phyloP scores from a whole-genome alignment of 2,113 vertebrate species.

The Pteruthius melanotis region DNA sequence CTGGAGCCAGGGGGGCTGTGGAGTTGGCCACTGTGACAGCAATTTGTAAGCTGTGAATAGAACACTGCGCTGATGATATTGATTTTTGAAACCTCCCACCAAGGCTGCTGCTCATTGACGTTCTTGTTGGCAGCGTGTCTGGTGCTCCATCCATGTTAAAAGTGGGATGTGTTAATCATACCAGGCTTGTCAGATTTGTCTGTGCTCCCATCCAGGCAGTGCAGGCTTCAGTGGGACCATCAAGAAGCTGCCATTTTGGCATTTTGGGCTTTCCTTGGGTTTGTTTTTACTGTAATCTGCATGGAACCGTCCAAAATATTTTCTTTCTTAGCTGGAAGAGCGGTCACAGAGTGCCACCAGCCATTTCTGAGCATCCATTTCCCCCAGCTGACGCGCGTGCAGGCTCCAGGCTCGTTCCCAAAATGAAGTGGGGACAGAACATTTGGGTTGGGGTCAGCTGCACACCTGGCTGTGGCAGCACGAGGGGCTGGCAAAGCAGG shows the following conservation, averaged over 20 bases:
- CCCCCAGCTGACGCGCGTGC: neutral
- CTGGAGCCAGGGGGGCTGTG: neutral
- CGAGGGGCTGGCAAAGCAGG: neutral
- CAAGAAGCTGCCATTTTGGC: neutral
- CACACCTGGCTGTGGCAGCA: neutral
- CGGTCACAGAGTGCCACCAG: neutral
- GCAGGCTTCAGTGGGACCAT: neutral
- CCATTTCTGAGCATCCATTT: neutral
- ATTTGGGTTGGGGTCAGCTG: neutral
- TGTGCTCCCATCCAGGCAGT: neutral
- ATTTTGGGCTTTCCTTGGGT: neutral
- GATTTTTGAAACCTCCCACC: constrained; percentile 1
- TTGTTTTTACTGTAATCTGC: neutral
- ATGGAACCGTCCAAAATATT: neutral
- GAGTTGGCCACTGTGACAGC: constrained; percentile 7
- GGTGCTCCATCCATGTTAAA: neutral
- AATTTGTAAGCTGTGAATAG: constrained; percentile 23
- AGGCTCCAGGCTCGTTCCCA: neutral
- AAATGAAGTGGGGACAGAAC: neutral
- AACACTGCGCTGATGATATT: neutral
- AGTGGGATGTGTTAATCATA: neutral
- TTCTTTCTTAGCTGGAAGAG: neutral
- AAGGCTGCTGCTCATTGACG: constrained; percentile 2
- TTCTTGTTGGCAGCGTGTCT: neutral
- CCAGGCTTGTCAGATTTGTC: neutral